Percentiles rank a stretch among this genome's conserved stretches.
Conservation (phyloP, 2,113 vertebrate genomes). For the Atherinomorus stipes region DNA sequence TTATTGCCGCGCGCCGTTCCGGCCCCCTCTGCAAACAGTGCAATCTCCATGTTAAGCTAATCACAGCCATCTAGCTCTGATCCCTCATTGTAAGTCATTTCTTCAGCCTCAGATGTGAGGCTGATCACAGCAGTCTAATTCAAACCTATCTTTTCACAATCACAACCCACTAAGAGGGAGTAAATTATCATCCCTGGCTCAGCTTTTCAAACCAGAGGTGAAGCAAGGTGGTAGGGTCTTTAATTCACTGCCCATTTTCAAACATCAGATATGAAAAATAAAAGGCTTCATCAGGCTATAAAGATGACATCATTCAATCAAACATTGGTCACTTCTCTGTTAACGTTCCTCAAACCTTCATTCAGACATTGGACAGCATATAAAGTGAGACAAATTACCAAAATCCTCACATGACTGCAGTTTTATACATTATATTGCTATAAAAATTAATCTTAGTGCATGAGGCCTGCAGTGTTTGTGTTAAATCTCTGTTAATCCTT, state of each 20-base stretch:
- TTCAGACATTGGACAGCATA: no score
- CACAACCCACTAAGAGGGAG: conserved; percentile 6
- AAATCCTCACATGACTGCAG: no score
- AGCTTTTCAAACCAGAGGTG: neutral
- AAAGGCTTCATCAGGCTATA: no score
- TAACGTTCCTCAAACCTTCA: no score
- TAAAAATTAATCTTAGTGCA: no score
- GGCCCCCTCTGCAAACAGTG: neutral
- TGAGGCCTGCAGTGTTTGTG: no score
- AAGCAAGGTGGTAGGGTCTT: neutral
- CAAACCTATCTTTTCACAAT: conserved; percentile 8
- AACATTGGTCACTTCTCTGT: no score
- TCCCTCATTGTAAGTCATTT: neutral
- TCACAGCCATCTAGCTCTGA: neutral
- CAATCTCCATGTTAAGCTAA: conserved; percentile 1
- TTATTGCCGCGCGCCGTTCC: neutral
- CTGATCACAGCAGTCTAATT: conserved; percentile 12
- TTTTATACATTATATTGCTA: no score
- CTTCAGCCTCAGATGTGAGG: conserved; percentile 2
- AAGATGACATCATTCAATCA: no score
- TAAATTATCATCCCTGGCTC: conserved; percentile 5
- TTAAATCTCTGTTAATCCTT: no score
- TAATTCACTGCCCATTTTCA: neutral
- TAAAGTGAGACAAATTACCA: no score
- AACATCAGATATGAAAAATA: no score